These are phyloP conservation scores for Capricornis sumatraensis DNA, from an alignment of 2,113 vertebrate species.

Conservation along the genomic window DNA sequence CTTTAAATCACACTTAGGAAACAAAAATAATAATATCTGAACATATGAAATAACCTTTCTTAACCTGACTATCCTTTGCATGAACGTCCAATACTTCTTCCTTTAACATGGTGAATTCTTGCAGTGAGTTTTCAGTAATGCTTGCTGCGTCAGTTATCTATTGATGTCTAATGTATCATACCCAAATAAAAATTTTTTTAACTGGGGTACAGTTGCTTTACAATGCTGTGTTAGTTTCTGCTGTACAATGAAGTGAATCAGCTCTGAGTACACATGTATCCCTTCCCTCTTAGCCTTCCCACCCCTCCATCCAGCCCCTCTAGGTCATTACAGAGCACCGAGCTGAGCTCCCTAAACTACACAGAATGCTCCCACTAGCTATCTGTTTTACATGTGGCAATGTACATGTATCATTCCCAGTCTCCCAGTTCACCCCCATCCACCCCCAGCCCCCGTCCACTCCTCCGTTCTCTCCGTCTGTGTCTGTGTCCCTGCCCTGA, in stretches of 20 bases:
- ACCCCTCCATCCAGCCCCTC: not conserved
- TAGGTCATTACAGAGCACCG: not conserved
- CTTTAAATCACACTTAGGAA: not conserved
- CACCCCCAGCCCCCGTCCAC: not conserved
- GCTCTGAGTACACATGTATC: not conserved
- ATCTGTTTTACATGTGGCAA: not conserved
- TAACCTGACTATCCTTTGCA: not conserved
- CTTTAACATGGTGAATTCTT: not conserved
- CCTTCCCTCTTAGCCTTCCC: not conserved
- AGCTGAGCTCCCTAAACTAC: not conserved
- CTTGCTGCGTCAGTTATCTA: not conserved
- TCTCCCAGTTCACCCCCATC: not conserved
- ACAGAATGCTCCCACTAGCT: not conserved
- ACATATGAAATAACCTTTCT: not conserved
- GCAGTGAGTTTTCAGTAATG: not conserved
- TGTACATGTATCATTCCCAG: not conserved
- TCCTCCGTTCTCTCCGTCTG: accelerated
- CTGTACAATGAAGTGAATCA: not conserved
- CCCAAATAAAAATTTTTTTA: not conserved
- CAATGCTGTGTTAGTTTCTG: not conserved
- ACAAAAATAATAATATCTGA: not conserved
- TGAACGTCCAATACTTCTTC: not conserved
- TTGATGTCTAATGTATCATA: not conserved
- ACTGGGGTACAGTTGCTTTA: not conserved
- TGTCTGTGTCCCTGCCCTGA: not conserved